Evolutionary conservation across 1,140 invertebrate species (phyloP).

Genomic region (Heliconius congener): DNA sequence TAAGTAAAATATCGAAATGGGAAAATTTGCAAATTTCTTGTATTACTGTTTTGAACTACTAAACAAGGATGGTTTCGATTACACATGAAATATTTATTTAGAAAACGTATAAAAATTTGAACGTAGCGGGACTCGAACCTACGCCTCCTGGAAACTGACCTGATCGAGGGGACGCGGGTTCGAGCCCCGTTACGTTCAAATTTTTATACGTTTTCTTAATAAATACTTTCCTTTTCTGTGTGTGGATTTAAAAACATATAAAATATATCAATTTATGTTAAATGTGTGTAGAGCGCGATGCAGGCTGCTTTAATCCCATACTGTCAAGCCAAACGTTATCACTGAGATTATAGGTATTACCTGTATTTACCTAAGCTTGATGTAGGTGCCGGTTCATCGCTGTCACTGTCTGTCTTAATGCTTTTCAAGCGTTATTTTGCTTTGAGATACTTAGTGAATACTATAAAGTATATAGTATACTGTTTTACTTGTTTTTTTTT

Average conservation of each 20-base stretch:
- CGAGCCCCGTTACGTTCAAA: too few species aligned
- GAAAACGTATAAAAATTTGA: too few species aligned
- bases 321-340: conserved; percentile 35
- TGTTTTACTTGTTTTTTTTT: not conserved
- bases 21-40: too few species aligned
- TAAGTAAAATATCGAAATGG: too few species aligned
- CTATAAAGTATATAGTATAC: not conserved
- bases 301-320: conserved; percentile 21
- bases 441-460: not conserved
- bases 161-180: too few species aligned
- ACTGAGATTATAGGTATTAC: conserved; percentile 40
- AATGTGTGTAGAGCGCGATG: not conserved
- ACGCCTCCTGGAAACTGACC: too few species aligned
- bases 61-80: not conserved
- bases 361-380: conserved; percentile 27
- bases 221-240: too few species aligned
- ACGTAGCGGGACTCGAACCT: too few species aligned
- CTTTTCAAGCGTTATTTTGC: not conserved
- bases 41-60: too few species aligned
- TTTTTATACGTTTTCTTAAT: too few species aligned
- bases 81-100: not conserved
- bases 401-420: conserved; percentile 7
- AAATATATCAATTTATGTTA: not conserved
- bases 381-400: conserved; percentile 14
- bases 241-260: not conserved